Evolutionary conservation across 2,797 vertebrate species (phyloP).

Genomic region (Podargus strigoides): DNA sequence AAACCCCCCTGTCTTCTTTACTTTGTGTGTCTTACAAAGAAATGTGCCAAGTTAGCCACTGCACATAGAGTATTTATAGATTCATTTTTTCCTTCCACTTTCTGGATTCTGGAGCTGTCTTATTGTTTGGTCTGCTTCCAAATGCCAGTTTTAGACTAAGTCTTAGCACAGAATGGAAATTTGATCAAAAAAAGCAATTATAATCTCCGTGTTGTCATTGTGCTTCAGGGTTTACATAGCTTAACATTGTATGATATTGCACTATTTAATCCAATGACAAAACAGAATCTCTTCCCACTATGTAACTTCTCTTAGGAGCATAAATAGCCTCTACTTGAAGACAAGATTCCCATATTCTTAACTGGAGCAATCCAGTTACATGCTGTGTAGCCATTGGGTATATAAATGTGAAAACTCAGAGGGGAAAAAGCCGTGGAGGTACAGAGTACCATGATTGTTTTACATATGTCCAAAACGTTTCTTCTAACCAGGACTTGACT

Average conservation of each 20-base stretch:
- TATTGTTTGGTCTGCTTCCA: background rate
- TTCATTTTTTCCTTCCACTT: background rate
- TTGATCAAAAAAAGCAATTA: background rate
- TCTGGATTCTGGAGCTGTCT: background rate
- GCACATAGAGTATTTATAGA: background rate
- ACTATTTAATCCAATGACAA: background rate
- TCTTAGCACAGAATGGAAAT: background rate
- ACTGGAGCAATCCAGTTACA: no score
- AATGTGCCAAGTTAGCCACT: background rate
- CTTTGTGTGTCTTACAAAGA: background rate
- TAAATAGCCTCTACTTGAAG: background rate
- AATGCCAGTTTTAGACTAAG: background rate
- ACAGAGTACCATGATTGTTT: background rate
- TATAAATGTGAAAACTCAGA: background rate
- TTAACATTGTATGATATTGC: background rate
- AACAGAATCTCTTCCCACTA: background rate
- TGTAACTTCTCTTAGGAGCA: background rate
- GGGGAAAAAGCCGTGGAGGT: accelerated
- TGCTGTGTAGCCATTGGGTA: background rate
- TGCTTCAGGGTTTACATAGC: background rate
- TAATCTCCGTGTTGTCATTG: background rate
- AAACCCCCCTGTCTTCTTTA: accelerated
- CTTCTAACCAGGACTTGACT: background rate
- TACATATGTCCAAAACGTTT: background rate
- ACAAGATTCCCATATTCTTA: background rate